These are phyloP conservation scores for Cheilosia grossa DNA, from an alignment of 2,888 invertebrate species.

Conservation along the genomic window DNA sequence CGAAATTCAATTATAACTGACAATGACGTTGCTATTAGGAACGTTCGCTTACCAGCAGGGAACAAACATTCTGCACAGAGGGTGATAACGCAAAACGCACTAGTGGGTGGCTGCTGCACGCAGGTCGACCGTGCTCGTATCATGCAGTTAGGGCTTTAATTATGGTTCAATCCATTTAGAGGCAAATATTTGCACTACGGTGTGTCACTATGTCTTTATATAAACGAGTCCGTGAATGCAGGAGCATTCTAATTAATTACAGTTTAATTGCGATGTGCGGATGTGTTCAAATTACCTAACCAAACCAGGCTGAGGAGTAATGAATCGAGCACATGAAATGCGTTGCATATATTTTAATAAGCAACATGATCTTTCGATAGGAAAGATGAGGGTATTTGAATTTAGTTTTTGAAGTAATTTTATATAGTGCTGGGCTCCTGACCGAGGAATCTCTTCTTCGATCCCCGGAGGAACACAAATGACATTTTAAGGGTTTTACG, in stretches of 20 bases:
- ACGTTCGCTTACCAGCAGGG: constrained; percentile 38
- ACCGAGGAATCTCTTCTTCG: no score
- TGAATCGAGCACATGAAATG: no score
- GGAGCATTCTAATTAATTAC: constrained; percentile 52
- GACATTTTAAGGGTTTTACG: no score
- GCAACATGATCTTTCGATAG: no score
- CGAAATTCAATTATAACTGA: constrained; percentile 71
- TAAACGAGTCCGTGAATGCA: neutral
- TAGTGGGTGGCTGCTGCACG: neutral
- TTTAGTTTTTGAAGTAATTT: no score
- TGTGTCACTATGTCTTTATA: constrained; percentile 3
- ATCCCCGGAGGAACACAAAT: no score
- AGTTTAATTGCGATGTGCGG: constrained; percentile 47
- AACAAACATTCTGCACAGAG: neutral
- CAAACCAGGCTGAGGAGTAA: no score
- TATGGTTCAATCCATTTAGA: constrained; percentile 60
- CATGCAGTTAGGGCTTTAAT: constrained; percentile 46
- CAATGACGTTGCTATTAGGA: constrained; percentile 52
- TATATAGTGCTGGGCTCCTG: no score
- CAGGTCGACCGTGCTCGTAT: constrained; percentile 8
- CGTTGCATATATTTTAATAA: no score
- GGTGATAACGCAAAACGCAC: neutral
- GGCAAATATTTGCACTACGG: constrained; percentile 36
- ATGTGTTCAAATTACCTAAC: constrained; percentile 45
- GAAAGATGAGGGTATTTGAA: no score